Evolutionary conservation across 2,113 vertebrate species (phyloP).

Genomic region (Melanerpes formicivorus): DNA sequence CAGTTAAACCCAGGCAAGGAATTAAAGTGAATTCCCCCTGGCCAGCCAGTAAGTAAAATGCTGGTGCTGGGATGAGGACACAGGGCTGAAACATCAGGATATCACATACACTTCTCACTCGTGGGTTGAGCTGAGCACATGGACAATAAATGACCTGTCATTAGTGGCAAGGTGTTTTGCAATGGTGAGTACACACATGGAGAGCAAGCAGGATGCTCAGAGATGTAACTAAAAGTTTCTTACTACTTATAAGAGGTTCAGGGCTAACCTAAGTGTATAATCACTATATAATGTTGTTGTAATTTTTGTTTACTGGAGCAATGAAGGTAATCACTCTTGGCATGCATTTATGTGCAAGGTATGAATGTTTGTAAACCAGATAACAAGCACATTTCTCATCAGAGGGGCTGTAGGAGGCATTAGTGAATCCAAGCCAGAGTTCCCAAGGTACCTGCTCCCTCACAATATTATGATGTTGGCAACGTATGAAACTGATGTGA

Average conservation of each 20-base stretch:
- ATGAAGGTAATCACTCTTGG: neutral
- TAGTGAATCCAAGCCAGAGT: neutral
- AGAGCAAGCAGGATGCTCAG: neutral
- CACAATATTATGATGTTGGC: neutral
- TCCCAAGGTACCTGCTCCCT: neutral
- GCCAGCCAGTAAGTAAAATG: neutral
- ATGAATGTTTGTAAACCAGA: neutral
- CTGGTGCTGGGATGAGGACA: neutral
- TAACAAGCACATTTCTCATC: neutral
- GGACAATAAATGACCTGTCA: neutral
- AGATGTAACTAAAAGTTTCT: neutral
- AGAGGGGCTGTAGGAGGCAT: neutral
- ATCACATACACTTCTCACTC: neutral
- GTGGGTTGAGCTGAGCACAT: neutral
- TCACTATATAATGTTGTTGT: neutral
- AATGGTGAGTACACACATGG: neutral
- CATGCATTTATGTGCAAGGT: neutral
- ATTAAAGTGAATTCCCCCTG: neutral
- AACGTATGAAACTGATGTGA: neutral
- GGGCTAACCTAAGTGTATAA: neutral
- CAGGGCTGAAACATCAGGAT: neutral
- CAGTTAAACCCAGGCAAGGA: neutral
- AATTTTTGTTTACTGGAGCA: neutral
- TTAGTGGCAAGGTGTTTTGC: neutral
- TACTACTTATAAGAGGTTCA: neutral